Evolutionary conservation across 1,140 invertebrate species (phyloP), one percentile per base, ranked within the genome.

Genomic region (Spodoptera frugiperda): DNA sequence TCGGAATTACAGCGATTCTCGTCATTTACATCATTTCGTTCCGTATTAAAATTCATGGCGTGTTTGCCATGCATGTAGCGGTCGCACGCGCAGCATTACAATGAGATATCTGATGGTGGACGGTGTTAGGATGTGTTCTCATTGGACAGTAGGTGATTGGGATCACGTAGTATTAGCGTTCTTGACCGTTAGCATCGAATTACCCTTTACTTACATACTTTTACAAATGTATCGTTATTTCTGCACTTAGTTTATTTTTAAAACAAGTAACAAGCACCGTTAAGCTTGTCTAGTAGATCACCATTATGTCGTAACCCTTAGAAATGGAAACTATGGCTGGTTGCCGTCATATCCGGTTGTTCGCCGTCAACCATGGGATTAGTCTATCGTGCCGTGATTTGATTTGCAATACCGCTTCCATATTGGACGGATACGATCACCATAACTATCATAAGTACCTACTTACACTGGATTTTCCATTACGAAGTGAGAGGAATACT

Each of bases 21-120:
- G 49, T 70, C 30, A 71, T 44, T 39, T 68, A 68, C 65, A 71
- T 71, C 19, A 71, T 71, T 71, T 71, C 68, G 30, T 49, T 57
- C 57, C 54, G 17, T 33, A 63, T 75, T 75, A 25, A 65, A 44
- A 75, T 65, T 65, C 72, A 75, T 75, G 72, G 39, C 30, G 61
- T 70, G 63, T 65, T 78, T 67, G 15, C 55, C 46, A 77, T 57
- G 76, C 61, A 59, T 78, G 70, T 54, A 78, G 46, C 17, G 51
- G 59, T 63, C 59, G 59, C 68, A 73, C 67, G 71, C 72, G 73
- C 65, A 59, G 65, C 25, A 73, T 79, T 63, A 63, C 70, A 74
- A 78, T 55, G 55, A 76, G 67, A 71, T 79, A 63, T 70, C 53
- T 25, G 63, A 25, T 51, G 30, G 53, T 65, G 21, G 12, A 30